These are phyloP conservation scores for Brachymystax lenok DNA, from an alignment of 2,797 vertebrate genomes.

Conservation along the genomic window DNA sequence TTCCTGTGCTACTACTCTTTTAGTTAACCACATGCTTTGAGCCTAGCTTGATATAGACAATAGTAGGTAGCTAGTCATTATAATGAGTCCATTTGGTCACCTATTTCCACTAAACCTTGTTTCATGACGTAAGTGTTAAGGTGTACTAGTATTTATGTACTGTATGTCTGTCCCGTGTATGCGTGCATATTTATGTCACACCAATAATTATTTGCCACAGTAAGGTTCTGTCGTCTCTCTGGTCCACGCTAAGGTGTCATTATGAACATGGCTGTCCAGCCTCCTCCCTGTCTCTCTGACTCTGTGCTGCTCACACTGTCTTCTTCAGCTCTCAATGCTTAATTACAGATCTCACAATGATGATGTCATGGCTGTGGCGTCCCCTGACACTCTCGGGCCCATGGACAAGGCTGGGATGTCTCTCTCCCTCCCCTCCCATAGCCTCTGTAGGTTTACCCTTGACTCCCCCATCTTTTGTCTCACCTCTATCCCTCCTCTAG, in stretches of 20 bases:
- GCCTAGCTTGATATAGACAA: constrained; percentile 45
- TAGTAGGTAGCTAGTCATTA: constrained; percentile 43
- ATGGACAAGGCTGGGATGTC: constrained; percentile 30
- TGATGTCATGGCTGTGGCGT: constrained; percentile 73
- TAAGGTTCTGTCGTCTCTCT: constrained; percentile 36
- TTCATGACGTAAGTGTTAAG: too few species aligned
- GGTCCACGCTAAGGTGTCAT: constrained; percentile 66
- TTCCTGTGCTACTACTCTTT: constrained; percentile 24
- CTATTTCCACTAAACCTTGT: background rate
- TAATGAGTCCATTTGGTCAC: constrained; percentile 17
- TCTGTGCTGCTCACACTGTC: constrained; percentile 60
- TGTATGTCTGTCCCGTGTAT: constrained; percentile 6
- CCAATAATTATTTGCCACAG: constrained; percentile 72
- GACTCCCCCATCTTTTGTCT: constrained; percentile 7
- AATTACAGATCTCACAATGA: constrained; percentile 76
- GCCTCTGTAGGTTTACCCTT: background rate
- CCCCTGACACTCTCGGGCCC: constrained; percentile 56
- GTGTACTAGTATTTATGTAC: constrained; percentile 23
- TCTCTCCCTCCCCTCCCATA: constrained; percentile 5
- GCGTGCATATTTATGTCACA: constrained; percentile 23
- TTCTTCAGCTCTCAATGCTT: constrained; percentile 25
- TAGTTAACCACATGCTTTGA: constrained; percentile 38
- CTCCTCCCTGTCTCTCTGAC: constrained; percentile 52
- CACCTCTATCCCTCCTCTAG: background rate
- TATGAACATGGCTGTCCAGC: constrained; percentile 67